Evolutionary conservation across 1,140 invertebrate species (phyloP).

Genomic region (Neotoxoptera formosana): DNA sequence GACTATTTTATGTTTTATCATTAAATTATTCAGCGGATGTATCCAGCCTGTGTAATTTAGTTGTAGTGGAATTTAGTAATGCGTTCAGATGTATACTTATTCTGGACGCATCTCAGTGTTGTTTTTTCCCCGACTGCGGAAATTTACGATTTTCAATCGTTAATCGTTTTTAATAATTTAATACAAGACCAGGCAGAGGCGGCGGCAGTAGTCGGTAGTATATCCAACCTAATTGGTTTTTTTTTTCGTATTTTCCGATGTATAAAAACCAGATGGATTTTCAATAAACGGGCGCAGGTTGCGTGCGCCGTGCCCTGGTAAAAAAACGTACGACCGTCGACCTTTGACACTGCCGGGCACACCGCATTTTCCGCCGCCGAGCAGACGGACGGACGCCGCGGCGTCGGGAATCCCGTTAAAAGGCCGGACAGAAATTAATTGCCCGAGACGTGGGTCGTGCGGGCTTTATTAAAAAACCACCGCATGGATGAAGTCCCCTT

Average conservation of each 20-base stretch:
- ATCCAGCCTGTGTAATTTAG: background rate
- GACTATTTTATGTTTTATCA: constrained; percentile 5
- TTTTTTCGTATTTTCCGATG: background rate
- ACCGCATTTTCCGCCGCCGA: background rate
- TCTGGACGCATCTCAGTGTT: background rate
- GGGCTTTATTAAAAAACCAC: constrained; percentile 32
- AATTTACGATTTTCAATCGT: constrained; percentile 1
- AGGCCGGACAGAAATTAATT: constrained; percentile 40
- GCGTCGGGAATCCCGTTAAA: constrained; percentile 34
- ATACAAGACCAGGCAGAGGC: background rate
- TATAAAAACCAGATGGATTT: background rate
- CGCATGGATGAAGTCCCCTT: background rate
- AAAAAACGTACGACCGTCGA: background rate
- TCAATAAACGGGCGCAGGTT: background rate
- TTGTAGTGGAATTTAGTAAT: background rate
- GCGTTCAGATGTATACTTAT: background rate
- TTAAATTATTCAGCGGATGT: background rate
- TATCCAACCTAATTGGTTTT: background rate
- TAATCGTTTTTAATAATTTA: constrained; percentile 23
- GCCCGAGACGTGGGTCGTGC: background rate
- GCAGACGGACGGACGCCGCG: background rate
- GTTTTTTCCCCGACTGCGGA: background rate
- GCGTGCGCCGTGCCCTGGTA: background rate
- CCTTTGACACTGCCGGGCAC: background rate
- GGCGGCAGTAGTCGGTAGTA: background rate